A percentile compares a stretch with the other conserved stretches of the same genome.
phyloP scores from a whole-genome alignment of 2,888 invertebrate species.

The Baronia brevicornis region DNA sequence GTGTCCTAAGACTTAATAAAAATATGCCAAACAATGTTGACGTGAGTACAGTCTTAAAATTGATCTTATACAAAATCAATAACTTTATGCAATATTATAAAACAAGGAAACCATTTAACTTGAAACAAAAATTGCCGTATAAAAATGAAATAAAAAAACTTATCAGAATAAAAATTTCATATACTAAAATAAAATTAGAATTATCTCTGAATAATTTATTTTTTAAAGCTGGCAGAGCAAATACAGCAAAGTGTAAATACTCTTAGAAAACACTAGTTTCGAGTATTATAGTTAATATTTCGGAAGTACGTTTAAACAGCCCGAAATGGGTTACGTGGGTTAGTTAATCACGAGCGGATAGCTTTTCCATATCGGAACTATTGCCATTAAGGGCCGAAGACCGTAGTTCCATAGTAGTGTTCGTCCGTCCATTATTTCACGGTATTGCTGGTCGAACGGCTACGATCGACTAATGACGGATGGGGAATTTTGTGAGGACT shows the following conservation, averaged over 20 bases:
- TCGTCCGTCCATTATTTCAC: conserved; percentile 27
- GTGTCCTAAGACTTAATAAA: conserved; percentile 6
- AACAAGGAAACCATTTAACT: too few relatives aligned
- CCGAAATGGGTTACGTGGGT: conserved; percentile 28
- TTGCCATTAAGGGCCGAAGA: conserved; percentile 41
- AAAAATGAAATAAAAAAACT: too few relatives aligned
- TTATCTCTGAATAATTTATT: too few relatives aligned
- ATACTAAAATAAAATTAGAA: too few relatives aligned
- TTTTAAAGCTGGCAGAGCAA: too few relatives aligned
- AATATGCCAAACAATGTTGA: conserved; percentile 7
- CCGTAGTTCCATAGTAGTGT: conserved; percentile 32
- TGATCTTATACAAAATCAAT: neutral
- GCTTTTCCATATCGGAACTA: conserved; percentile 49
- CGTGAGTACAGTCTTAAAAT: neutral
- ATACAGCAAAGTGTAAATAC: too few relatives aligned
- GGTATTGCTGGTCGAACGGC: conserved; percentile 27
- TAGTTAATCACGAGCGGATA: conserved; percentile 19
- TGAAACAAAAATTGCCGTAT: too few relatives aligned
- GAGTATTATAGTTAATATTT: too few relatives aligned
- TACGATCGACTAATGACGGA: conserved; percentile 45
- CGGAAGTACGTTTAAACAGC: neutral
- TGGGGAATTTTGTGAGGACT: conserved; percentile 44
- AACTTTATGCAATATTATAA: too few relatives aligned
- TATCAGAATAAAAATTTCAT: too few relatives aligned
- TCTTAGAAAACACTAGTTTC: too few relatives aligned